Conservation (phyloP, 2,113 vertebrate genomes). For the Pseudorasbora parva region DNA sequence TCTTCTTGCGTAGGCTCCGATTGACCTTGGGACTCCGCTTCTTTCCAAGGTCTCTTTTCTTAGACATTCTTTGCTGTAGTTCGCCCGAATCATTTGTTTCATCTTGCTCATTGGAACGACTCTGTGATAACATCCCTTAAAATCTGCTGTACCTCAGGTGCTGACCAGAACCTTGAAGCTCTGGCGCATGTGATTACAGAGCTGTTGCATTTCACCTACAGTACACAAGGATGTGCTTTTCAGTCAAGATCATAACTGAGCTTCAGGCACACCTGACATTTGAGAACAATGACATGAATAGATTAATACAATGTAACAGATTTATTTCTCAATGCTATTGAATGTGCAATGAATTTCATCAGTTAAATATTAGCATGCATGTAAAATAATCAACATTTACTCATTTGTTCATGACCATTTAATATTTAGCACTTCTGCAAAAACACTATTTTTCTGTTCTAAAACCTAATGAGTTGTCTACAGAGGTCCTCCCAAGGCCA, state of each 20-base stretch:
- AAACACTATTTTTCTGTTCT: background rate
- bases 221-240: slow-evolving; percentile 1
- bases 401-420: background rate
- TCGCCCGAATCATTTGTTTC: slow-evolving; percentile 67
- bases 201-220: slow-evolving; percentile 34
- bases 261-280: background rate
- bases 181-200: slow-evolving; percentile 42
- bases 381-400: background rate
- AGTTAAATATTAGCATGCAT: background rate
- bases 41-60: slow-evolving; percentile 72
- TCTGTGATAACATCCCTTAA: slow-evolving; percentile 80
- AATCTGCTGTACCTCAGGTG: slow-evolving; percentile 49
- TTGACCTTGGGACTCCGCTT: slow-evolving; percentile 74
- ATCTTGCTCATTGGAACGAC: slow-evolving; percentile 75
- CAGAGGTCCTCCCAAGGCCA: background rate
- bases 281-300: background rate
- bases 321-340: background rate
- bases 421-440: background rate
- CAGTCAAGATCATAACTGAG: slow-evolving; percentile 9
- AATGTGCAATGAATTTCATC: background rate
- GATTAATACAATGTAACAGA: background rate
- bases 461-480: background rate
- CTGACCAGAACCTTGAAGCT: slow-evolving; percentile 45
- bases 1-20: slow-evolving; percentile 70
- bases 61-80: slow-evolving; percentile 66